Evolutionary conservation across 2,888 invertebrate species (phyloP).

Genomic region (Dichetophora obliterata): DNA sequence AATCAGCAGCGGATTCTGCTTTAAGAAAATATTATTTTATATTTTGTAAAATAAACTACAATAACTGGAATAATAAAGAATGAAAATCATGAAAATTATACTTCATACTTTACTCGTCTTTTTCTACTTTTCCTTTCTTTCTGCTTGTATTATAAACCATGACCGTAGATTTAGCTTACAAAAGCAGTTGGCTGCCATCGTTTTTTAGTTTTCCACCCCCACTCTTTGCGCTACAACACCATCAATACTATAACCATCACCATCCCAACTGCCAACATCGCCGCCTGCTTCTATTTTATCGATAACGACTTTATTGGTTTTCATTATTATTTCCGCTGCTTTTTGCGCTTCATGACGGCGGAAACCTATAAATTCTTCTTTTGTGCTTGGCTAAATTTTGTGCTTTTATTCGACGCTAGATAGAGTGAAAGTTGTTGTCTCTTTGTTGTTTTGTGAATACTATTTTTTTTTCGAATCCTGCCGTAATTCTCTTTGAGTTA

Average conservation of each 20-base stretch:
- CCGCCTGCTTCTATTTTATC: not conserved
- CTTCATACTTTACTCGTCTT: not conserved
- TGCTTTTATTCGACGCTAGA: conserved; percentile 3
- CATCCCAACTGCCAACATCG: not conserved
- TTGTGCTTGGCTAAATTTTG: not conserved
- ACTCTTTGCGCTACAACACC: not conserved
- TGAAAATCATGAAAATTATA: conserved; percentile 10
- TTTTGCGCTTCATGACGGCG: not conserved
- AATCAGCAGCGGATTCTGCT: not conserved
- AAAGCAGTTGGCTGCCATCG: not conserved
- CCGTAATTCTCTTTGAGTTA: conserved; percentile 13
- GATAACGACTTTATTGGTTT: conserved; percentile 33
- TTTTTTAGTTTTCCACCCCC: not conserved
- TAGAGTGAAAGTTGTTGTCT: not conserved
- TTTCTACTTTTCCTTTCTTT: not conserved
- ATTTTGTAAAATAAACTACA: not conserved
- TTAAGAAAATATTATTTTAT: conserved; percentile 14
- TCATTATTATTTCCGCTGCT: conserved; percentile 33
- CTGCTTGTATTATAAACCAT: not conserved
- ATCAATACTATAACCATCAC: not conserved
- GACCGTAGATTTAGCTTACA: not conserved
- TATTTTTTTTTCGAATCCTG: not conserved
- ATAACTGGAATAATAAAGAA: not conserved
- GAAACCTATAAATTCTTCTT: conserved; percentile 11
- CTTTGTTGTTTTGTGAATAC: not conserved